Evolutionary conservation across 1,140 invertebrate species (phyloP), one percentile per base, ranked within the genome.

Genomic region (Aphidius gifuensis): DNA sequence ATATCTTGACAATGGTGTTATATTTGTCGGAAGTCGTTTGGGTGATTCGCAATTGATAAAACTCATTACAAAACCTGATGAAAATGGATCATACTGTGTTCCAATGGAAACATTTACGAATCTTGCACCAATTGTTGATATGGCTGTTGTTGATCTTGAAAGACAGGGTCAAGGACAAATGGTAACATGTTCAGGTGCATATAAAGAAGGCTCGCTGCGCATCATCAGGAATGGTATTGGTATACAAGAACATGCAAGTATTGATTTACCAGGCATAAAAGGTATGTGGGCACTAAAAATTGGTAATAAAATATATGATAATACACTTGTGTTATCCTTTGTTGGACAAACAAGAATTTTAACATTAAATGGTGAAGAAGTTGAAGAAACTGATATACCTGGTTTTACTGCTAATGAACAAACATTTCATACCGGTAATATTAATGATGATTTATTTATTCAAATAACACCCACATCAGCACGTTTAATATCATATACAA

Each of bases 141-240:
- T 99, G 92, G 93, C 94, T 66, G 92, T 98, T 3, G 94, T 99
- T 1, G 95, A 98, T 80, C 84, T 97, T 56, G 97, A 99, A 80
- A 82, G 93, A 46, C 96, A 98, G 80, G 97, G 97, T 0, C 97
- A 99, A 82, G 96, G 95, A 7, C 97, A 98, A 82, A 86, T 99
- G 58, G 95, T 99, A 5, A 99, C 97, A 0, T 99, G 97, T 76
- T 98, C 96, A 7, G 96, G 94, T 47, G 91, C 91, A n/a, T 96
- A 91, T 74, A 98, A 98, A 80, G 97, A 98, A 83, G 97, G 97
- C 1, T 97, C 96, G 0, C 82, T 99, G 11, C 85, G 97, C 54
- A 97, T 99, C 54, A 99, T 99, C 59, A 86, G 96, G 64, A 98
- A 97, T 82, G 96, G 96, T 3, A 98, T 98, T 74, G 96, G 96